These are phyloP conservation scores for Oreonectes daqikongensis DNA, from an alignment of 2,797 vertebrate species.

Conservation along the genomic window DNA sequence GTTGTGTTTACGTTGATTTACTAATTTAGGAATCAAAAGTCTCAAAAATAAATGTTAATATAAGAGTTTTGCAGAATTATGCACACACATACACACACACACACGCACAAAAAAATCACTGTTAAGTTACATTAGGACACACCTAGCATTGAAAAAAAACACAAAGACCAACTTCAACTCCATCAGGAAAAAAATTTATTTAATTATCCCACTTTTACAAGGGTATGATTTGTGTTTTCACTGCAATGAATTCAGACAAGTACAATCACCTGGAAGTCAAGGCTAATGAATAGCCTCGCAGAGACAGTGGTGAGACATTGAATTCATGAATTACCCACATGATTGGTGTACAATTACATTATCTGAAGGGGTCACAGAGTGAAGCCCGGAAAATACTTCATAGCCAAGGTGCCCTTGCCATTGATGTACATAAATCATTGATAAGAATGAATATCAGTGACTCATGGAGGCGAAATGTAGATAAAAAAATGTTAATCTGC, in stretches of 20 bases:
- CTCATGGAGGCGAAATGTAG: not conserved
- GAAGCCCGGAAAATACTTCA: not conserved
- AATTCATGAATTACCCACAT: slow-evolving; percentile 37
- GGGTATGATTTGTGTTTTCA: not conserved
- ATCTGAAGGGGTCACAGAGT: slow-evolving; percentile 4
- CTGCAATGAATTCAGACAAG: not conserved
- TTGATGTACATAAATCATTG: slow-evolving; percentile 18
- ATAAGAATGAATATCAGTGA: slow-evolving; percentile 3
- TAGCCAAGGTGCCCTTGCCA: slow-evolving; percentile 9
- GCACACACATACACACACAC: too few relatives aligned
- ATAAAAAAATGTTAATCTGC: slow-evolving; percentile 6
- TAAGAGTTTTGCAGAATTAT: too few relatives aligned
- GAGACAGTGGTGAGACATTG: not conserved
- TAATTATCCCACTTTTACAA: not conserved
- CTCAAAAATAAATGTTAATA: too few relatives aligned
- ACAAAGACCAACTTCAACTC: not conserved
- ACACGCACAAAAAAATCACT: too few relatives aligned
- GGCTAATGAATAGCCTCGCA: slow-evolving; percentile 13
- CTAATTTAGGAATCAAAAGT: too few relatives aligned
- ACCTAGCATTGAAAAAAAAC: too few relatives aligned
- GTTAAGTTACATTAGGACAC: not conserved
- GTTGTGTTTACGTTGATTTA: too few relatives aligned
- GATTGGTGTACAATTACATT: slow-evolving; percentile 13
- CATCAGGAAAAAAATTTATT: not conserved
- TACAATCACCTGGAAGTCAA: not conserved